Percentiles rank a stretch among this genome's conserved stretches.
Conservation (phyloP, 2,113 vertebrate species). For the Guaruba guarouba region DNA sequence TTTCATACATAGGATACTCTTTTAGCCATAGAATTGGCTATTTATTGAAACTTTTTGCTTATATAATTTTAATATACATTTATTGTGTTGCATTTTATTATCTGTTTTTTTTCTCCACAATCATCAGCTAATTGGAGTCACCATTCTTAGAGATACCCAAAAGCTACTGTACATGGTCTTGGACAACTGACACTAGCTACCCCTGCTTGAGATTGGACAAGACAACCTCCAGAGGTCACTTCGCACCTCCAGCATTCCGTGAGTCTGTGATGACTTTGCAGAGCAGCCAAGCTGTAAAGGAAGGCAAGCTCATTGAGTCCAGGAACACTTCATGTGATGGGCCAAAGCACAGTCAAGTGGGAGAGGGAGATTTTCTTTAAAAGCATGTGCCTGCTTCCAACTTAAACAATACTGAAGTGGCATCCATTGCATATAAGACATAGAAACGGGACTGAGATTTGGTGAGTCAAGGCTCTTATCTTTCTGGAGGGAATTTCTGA, state of each 20-base stretch:
- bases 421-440: background rate
- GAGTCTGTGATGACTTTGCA: background rate
- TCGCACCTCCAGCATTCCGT: background rate
- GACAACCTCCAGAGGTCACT: background rate
- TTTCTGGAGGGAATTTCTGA: background rate
- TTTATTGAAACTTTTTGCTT: background rate
- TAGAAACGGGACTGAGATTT: background rate
- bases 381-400: background rate
- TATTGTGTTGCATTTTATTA: background rate
- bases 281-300: background rate
- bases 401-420: background rate
- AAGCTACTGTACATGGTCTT: background rate
- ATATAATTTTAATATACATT: background rate
- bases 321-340: background rate
- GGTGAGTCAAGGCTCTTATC: background rate
- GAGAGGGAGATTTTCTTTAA: background rate
- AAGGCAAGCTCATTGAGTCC: background rate
- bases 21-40: background rate
- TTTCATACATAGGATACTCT: background rate
- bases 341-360: background rate
- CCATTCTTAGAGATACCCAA: background rate
- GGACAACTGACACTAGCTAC: background rate
- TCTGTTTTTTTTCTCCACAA: background rate
- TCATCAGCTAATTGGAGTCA: background rate
- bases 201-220: background rate